Base-by-base conservation (phyloP, 1,140 invertebrate species). In the Drosophila quadrilineata region DNA sequence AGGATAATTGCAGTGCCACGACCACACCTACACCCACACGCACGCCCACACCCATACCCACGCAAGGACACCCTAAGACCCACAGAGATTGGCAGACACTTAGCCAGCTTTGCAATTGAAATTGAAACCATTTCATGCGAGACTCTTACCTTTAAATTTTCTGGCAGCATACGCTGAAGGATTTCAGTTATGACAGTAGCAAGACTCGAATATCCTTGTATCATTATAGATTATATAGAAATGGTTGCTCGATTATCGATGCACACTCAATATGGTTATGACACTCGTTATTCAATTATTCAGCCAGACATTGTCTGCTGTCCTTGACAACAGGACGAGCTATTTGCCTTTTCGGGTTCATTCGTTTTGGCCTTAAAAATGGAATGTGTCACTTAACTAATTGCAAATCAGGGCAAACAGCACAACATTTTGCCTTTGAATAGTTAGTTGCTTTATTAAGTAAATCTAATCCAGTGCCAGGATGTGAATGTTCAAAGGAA, bases 71-170 rank as follows among this genome's bases (percentile, higher is more conserved):
- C 35, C 35, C 17, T 36, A 36, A 36, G 1, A 17, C 36, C 36
- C 36, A 40, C 36, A n/a, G n/a, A n/a, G n/a, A n/a, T n/a, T 12
- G 21, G 14, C 43, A 46, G n/a, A n/a, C n/a, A n/a, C n/a, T n/a
- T n/a, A n/a, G n/a, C n/a, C n/a, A n/a, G n/a, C n/a, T 21, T 17
- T 28, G 28, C 49, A 76, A 84, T 77, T 84, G 77, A 59, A 77
- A 67, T 74, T 71, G 57, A 77, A 71, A 65, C 57, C 48, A 31
- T 72, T 58, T 31, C 26, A 24, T 0, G 21, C 6, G 10, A n/a
- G n/a, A n/a, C n/a, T n/a, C n/a, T n/a, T n/a, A n/a, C n/a, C n/a
- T n/a, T n/a, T n/a, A n/a, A n/a, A n/a, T n/a, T n/a, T n/a, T n/a
- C n/a, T n/a, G n/a, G n/a, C n/a, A n/a, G n/a, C n/a, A n/a, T n/a